These are phyloP conservation scores for Nymphalis c-album DNA, from an alignment of 2,888 invertebrate genomes.

Conservation along the genomic window DNA sequence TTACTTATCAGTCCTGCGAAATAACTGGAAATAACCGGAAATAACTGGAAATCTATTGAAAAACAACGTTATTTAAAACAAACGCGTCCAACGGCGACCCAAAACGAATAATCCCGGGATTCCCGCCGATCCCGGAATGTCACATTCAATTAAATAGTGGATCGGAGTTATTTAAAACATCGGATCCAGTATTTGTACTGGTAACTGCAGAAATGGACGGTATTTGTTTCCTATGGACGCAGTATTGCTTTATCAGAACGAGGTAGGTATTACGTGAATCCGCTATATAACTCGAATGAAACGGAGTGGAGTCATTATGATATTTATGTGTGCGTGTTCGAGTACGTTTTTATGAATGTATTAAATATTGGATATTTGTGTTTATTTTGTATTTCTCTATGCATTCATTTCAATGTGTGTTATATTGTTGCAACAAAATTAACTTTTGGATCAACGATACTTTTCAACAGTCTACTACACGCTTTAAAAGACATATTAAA, in stretches of 20 bases:
- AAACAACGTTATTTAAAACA: conserved; percentile 24
- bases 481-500: no score
- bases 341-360: background rate
- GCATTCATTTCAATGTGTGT: no score
- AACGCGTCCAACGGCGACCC: conserved; percentile 23
- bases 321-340: background rate
- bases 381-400: no score
- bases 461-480: no score
- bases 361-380: background rate
- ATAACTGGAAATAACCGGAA: background rate
- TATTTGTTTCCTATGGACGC: conserved; percentile 17
- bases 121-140: conserved; percentile 23
- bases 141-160: conserved; percentile 30
- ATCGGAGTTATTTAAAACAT: conserved; percentile 30
- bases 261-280: background rate
- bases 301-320: background rate
- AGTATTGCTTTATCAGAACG: conserved; percentile 11
- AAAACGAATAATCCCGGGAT: conserved; percentile 27
- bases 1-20: background rate
- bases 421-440: no score
- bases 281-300: background rate
- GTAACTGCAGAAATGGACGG: conserved; percentile 24
- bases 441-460: no score
- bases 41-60: conserved; percentile 15
- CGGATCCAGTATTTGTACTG: conserved; percentile 20